These are phyloP conservation scores for Polydrusus pterygomalis DNA, from an alignment of 2,888 invertebrate genomes.

Conservation along the genomic window DNA sequence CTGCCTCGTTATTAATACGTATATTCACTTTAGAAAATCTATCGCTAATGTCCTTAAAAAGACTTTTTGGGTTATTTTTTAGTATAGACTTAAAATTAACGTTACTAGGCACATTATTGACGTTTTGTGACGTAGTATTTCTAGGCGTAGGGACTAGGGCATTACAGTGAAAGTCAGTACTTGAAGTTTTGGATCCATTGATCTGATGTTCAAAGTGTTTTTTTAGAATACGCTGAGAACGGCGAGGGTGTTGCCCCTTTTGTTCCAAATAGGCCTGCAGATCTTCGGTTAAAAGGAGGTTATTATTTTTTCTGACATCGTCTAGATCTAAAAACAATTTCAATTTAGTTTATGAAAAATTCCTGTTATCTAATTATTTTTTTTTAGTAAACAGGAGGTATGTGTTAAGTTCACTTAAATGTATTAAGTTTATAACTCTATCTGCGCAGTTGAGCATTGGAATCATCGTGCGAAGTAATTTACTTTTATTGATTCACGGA, in stretches of 20 bases:
- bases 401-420: too few species aligned
- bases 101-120: conserved; percentile 1
- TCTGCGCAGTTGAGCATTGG: too few species aligned
- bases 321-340: conserved; percentile 7
- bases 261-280: conserved; percentile 56
- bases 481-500: too few species aligned
- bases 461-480: too few species aligned
- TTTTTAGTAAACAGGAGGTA: too few species aligned
- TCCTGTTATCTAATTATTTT: too few species aligned
- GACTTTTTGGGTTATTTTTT: conserved; percentile 57
- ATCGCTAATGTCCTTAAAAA: conserved; percentile 59
- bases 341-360: too few species aligned
- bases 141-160: not conserved
- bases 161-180: not conserved
- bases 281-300: conserved; percentile 56
- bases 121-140: not conserved
- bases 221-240: conserved; percentile 57
- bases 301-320: not conserved
- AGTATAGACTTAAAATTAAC: conserved; percentile 15
- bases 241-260: conserved; percentile 49
- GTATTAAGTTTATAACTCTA: too few species aligned
- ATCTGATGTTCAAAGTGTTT: conserved; percentile 33
- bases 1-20: conserved; percentile 17
- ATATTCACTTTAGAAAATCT: conserved; percentile 45
- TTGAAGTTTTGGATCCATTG: conserved; percentile 23